Base-by-base conservation (phyloP, 2,797 vertebrate genomes). In the Mormyrus proboscirostris region DNA sequence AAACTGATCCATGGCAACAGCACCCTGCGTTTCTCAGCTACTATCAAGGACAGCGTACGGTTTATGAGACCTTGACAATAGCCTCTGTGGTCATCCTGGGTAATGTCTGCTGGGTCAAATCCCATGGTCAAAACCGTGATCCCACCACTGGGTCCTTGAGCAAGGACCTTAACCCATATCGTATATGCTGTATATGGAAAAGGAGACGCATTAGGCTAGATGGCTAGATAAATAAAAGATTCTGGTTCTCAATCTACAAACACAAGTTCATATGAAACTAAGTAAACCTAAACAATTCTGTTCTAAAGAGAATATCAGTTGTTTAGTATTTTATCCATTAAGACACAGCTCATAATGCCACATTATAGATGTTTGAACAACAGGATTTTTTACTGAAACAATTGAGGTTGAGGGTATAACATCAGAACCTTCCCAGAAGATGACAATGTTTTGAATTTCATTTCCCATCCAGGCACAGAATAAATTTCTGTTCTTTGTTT, bases 191-290 rank as follows among this genome's bases (percentile, higher is more conserved):
- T 62, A 62, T 88, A 44, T 88, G 19, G 41, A 86, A 73, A 33
- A 10, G 49, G 83, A 19, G 50, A 22, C 84, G 55, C 55, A 86
- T 83, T n/a, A 69, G 10, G 62, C 9, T 69, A 83, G 79, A 50
- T 22, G 44, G 3, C n/a, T 29, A 83, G 89, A 86, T 90, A 90
- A 90, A 92, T 79, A 89, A 90, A 88, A 73, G 49, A 79, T 33
- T 87, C 62, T 91, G 90, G 89, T 90, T 90, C 91, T 91, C 87
- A 86, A 91, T 91, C 91, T 90, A 91, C 90, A 92, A 91, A 93
- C 88, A 91, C 89, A 73, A 91, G 90, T 90, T 90, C 91, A 91
- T 91, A 91, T 92, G 90, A 92, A 90, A 90, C 89, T 82, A 86
- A 88, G 79, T 50, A 84, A 22, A 84, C 19, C 22, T 85, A 49